phyloP scores from a whole-genome alignment of 2,113 vertebrate species.

The Hippoglossus stenolepis region DNA sequence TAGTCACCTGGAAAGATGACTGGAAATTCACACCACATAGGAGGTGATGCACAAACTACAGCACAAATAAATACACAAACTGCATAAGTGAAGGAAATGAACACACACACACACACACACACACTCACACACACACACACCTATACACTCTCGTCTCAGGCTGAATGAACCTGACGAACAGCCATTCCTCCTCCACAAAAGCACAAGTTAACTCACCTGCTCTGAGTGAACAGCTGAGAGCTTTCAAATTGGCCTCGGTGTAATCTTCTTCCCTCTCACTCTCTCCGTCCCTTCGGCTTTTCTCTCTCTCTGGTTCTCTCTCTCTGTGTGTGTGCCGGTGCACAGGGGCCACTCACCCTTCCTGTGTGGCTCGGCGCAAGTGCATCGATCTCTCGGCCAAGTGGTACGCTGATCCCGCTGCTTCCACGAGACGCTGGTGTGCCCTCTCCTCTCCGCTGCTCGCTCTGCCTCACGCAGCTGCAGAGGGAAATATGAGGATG shows the following conservation, averaged over 20 bases:
- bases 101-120: constrained; percentile 1
- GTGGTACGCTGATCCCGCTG: constrained; percentile 70
- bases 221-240: constrained; percentile 61
- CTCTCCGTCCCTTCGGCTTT: constrained; percentile 18
- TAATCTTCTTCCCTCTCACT: constrained; percentile 27
- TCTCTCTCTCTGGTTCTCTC: constrained; percentile 28
- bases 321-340: constrained; percentile 26
- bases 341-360: constrained; percentile 50
- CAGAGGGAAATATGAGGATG: constrained; percentile 76
- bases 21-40: constrained; percentile 26
- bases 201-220: constrained; percentile 81
- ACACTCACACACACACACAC: constrained; percentile 1
- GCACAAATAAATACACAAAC: constrained; percentile 21
- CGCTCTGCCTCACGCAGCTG: constrained; percentile 75
- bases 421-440: constrained; percentile 65
- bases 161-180: constrained; percentile 26
- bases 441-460: constrained; percentile 72
- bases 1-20: constrained; percentile 60
- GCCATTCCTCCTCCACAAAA: constrained; percentile 10
- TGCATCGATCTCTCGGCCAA: constrained; percentile 70
- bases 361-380: constrained; percentile 45
- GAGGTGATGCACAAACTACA: constrained; percentile 50
- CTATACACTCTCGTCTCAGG: constrained; percentile 25
- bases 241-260: constrained; percentile 52
- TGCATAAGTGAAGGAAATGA: constrained; percentile 18